Evolutionary conservation across 2,113 vertebrate genomes (phyloP).

Genomic region (Ivindomyrus marchei): DNA sequence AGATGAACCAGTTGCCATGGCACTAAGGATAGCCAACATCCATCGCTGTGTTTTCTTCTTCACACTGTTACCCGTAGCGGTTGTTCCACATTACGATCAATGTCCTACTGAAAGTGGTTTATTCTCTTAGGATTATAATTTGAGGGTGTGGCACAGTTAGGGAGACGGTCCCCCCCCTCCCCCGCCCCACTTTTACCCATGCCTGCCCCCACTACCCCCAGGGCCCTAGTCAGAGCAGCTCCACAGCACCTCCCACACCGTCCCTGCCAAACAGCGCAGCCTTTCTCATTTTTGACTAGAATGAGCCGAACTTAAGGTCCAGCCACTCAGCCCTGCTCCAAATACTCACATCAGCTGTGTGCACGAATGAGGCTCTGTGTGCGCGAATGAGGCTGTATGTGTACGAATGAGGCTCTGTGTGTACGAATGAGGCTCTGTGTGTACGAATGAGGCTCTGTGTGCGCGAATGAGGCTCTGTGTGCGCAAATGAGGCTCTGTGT

Average conservation of each 20-base stretch:
- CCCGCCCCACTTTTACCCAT: background rate
- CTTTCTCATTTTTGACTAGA: constrained; percentile 60
- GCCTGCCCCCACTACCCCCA: constrained; percentile 7
- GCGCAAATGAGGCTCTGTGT: background rate
- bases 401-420: constrained; percentile 18
- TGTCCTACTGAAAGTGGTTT: background rate
- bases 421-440: constrained; percentile 17
- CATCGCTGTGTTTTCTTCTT: background rate
- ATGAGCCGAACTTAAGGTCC: constrained; percentile 67
- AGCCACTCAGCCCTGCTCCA: constrained; percentile 44
- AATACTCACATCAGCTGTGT: constrained; percentile 64
- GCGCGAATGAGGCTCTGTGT: too few species aligned
- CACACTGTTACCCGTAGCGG: background rate
- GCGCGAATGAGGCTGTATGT: constrained; percentile 19
- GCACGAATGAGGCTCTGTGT: constrained; percentile 17
- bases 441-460: background rate
- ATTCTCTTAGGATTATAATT: background rate
- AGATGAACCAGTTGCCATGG: background rate
- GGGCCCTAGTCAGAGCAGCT: constrained; percentile 28
- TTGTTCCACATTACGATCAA: background rate
- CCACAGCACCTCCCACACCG: constrained; percentile 38
- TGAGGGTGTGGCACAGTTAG: background rate
- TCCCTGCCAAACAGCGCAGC: constrained; percentile 53
- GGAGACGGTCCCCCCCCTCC: background rate
- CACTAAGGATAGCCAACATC: background rate